Conservation (phyloP, 2,888 invertebrate species). For the Pilophorus perplexus region DNA sequence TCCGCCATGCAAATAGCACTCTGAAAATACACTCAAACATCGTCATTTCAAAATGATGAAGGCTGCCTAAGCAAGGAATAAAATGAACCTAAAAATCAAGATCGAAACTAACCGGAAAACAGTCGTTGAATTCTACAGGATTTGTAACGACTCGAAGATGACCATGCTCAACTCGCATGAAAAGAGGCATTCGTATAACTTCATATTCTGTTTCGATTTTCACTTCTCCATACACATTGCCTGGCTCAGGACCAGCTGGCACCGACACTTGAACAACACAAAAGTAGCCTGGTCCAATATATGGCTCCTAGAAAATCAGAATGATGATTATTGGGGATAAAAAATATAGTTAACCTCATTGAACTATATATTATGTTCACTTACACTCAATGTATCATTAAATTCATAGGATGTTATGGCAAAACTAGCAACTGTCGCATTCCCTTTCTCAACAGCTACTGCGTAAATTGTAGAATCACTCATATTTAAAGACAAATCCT, state of each 20-base stretch:
- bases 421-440: slow-evolving; percentile 48
- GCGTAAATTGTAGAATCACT: slow-evolving; percentile 57
- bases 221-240: slow-evolving; percentile 66
- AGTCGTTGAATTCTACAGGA: slow-evolving; percentile 68
- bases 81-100: too few relatives aligned
- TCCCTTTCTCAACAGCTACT: slow-evolving; percentile 61
- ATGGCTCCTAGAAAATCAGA: slow-evolving; percentile 48
- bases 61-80: too few relatives aligned
- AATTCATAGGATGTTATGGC: slow-evolving; percentile 36
- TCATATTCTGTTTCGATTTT: slow-evolving; percentile 71
- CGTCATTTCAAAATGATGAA: too few relatives aligned
- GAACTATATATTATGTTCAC: slow-evolving; percentile 5
- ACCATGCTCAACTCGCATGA: slow-evolving; percentile 72
- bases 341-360: too few relatives aligned
- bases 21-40: slow-evolving; percentile 55
- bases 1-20: slow-evolving; percentile 74
- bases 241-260: slow-evolving; percentile 65
- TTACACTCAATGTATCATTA: slow-evolving; percentile 36
- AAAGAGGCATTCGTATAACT: slow-evolving; percentile 67
- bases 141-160: slow-evolving; percentile 67
- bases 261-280: slow-evolving; percentile 71
- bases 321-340: slow-evolving; percentile 22
- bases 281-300: slow-evolving; percentile 60
- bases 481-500: slow-evolving; percentile 61
- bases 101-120: slow-evolving; percentile 72